A percentile compares a stretch with the other conserved stretches of the same genome.
Evolutionary conservation across 2,888 invertebrate genomes (phyloP).

Genomic region (Lasioglossum calceatum): DNA sequence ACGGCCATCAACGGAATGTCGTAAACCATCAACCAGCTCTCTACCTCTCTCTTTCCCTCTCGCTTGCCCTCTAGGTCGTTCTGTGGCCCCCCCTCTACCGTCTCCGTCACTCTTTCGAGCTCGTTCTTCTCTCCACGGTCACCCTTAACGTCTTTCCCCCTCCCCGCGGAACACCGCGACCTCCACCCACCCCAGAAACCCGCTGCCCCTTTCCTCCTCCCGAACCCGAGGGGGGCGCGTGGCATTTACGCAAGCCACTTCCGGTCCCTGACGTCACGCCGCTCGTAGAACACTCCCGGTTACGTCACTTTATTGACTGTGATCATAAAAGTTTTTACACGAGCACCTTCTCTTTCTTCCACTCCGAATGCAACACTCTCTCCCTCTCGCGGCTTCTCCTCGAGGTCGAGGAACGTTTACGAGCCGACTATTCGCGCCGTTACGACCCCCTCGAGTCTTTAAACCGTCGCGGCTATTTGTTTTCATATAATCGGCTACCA

Average conservation of each 20-base stretch:
- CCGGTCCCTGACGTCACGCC: constrained; percentile 80
- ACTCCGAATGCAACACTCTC: constrained; percentile 2
- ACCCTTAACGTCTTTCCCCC: constrained; percentile 52
- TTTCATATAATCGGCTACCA: neutral
- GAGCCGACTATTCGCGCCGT: constrained; percentile 27
- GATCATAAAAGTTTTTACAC: constrained; percentile 84
- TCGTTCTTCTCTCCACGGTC: constrained; percentile 59
- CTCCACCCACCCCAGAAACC: constrained; percentile 43
- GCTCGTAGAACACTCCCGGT: constrained; percentile 78
- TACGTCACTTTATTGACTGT: constrained; percentile 84
- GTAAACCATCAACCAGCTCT: constrained; percentile 82
- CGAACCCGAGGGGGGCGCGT: constrained; percentile 74
- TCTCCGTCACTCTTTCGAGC: constrained; percentile 47
- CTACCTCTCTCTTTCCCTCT: constrained; percentile 53
- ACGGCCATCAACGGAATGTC: constrained; percentile 83
- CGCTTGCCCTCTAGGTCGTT: constrained; percentile 8
- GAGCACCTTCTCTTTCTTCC: constrained; percentile 22
- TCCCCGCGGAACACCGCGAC: constrained; percentile 43
- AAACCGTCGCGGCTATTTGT: neutral
- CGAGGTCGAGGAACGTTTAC: constrained; percentile 30
- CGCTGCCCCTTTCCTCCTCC: constrained; percentile 53
- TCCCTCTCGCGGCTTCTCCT: neutral
- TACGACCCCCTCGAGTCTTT: constrained; percentile 18
- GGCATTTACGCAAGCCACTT: constrained; percentile 79
- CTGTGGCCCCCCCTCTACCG: neutral